Conservation (phyloP, 2,797 vertebrate genomes). For the Tangara arthus region DNA sequence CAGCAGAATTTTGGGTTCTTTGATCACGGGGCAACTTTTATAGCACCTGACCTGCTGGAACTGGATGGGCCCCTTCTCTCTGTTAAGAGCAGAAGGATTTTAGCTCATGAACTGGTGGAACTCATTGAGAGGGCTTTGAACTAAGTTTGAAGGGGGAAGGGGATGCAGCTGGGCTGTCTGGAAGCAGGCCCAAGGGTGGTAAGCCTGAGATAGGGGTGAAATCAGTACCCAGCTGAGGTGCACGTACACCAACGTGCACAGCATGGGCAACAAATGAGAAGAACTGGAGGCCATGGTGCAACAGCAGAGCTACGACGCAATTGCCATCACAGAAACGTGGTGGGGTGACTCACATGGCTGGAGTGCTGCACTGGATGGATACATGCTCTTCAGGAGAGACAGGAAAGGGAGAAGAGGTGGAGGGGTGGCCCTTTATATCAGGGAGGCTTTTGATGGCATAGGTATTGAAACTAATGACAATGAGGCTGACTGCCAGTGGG, state of each 20-base stretch:
- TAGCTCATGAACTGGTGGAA: background rate
- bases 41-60: background rate
- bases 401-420: background rate
- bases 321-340: background rate
- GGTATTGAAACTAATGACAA: background rate
- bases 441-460: background rate
- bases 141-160: background rate
- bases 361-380: background rate
- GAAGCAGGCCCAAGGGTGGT: background rate
- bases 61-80: background rate
- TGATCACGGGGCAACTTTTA: background rate
- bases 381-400: background rate
- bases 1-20: background rate
- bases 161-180: background rate
- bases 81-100: background rate
- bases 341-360: background rate
- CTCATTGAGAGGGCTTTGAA: background rate
- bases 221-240: background rate
- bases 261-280: background rate
- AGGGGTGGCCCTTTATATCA: background rate
- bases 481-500: background rate
- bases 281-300: background rate
- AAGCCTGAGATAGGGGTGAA: background rate
- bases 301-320: background rate
- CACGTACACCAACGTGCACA: accelerated